Base-by-base conservation (phyloP, 1,140 invertebrate genomes). In the Dendroctonus valens region DNA sequence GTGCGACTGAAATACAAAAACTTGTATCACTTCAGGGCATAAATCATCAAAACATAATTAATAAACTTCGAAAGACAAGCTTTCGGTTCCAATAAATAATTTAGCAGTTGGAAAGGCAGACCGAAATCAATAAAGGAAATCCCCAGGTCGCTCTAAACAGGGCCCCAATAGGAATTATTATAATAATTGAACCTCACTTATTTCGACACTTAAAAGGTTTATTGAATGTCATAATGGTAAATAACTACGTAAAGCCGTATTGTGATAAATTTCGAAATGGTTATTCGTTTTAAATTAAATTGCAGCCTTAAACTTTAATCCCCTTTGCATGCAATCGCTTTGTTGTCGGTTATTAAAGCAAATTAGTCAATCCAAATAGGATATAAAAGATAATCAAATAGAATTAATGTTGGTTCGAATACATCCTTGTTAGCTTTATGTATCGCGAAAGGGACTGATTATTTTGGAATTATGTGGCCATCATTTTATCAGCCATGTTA, bases 271-370 rank as follows among this genome's bases (percentile, higher is more conserved):
- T 63, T 39, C 12, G 12, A 12, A 63, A 63, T 58, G 44, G 62
- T 65, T 49, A 65, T 65, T 65, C 40, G 53, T 65, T 65, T 58
- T 65, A 65, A 65, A 65, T 57, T 57, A 65, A 58, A 65, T 55
- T 65, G 54, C 62, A 54, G 44, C 41, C 62, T 55, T 40, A 55
- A 48, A 46, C 52, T 55, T 65, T 65, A 58, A 65, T 41, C 62
- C 62, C 8, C 41, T 57, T 55, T 55, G 53, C 44, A 58, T 65
- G 52, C 49, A 49, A 54, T 55, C 38, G 38, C 53, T 65, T 65
- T 65, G 44, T 65, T 65, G 58, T 57, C 58, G 53, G 62, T 57
- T 65, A 57, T 65, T 55, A 65, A 65, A 65, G 40, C 26, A 55
- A 65, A 65, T 65, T 65, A 65, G 62, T 57, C 62, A 38, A 64